Base-by-base conservation (phyloP, 2,888 invertebrate species). In the Malthinus flaveolus region DNA sequence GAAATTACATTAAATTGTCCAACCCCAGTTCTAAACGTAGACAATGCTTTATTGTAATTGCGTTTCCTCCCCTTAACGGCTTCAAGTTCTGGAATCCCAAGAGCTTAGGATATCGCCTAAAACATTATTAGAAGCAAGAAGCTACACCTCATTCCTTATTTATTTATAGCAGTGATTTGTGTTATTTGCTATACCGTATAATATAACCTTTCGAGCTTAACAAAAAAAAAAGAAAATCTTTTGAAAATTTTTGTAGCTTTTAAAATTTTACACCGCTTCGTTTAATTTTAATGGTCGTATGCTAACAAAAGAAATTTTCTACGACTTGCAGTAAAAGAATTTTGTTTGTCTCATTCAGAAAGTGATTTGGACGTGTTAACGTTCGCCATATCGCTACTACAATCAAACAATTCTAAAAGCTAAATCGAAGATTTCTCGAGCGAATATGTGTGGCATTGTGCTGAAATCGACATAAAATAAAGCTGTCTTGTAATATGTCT, bases 31-130 rank as follows among this genome's bases (percentile, higher is more conserved):
- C 59, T 66, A 64, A 64, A 66, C 63, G 65, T 70, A 69, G 72
- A 72, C 73, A 72, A 74, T 72, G 70, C 67, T 75, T 75, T 75
- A 75, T 74, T 72, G 74, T 74, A 75, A 75, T 74, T 75, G 74
- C 71, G 71, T 75, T 74, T 73, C 70, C 68, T 65, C 68, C 70
- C 70, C 71, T 71, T 67, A 71, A 71, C 72, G 71, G 68, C 67
- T 68, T 70, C 69, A 72, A 71, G 70, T 74, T 72, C 68, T 65
- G 68, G 68, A 69, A 70, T 70, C 70, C 71, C 68, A 58, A 63
- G 72, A 71, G 71, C 69, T 68, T 68, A 71, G 72, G 55, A 74
- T 72, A 74, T 71, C 70, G 68, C 70, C 71, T 71, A 72, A 73
- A 73, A 73, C 72, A 73, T 73, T 73, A 75, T 75, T 73, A 75